Evolutionary conservation across 64 coral and sea anemone species (phyloP).

Genomic region (Actinia equina): DNA sequence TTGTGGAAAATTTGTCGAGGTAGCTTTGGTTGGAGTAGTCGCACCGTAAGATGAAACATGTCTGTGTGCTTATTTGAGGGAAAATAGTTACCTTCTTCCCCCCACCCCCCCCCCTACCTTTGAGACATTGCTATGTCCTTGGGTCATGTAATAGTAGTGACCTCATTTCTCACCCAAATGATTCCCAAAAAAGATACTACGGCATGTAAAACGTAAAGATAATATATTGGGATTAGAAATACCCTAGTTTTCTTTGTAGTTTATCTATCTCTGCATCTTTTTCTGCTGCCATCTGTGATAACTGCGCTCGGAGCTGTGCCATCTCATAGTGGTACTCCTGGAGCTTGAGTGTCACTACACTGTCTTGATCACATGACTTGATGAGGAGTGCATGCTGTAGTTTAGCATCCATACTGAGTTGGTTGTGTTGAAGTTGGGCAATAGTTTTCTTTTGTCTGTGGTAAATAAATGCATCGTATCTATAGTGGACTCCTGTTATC

Average conservation of each 20-base stretch:
- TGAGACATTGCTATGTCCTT: no score
- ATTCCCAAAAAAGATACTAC: no score
- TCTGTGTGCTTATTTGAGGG: no score
- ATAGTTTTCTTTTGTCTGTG: slow-evolving; percentile 88
- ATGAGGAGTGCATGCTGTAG: slow-evolving; percentile 32
- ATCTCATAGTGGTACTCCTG: slow-evolving; percentile 89
- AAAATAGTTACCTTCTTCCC: no score
- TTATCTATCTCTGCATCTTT: slow-evolving; percentile 77
- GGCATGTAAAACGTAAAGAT: no score
- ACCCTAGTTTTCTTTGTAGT: slow-evolving; percentile 85
- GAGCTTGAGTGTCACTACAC: slow-evolving; percentile 61
- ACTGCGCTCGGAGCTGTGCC: slow-evolving; percentile 66
- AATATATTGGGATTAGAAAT: neutral
- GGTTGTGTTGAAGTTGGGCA: slow-evolving; percentile 75
- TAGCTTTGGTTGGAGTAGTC: no score
- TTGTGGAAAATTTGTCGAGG: no score
- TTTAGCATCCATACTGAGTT: slow-evolving; percentile 61
- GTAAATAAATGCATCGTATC: neutral
- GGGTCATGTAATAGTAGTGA: no score
- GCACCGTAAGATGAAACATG: no score
- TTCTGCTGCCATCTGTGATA: slow-evolving; percentile 62
- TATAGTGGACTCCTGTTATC: no score
- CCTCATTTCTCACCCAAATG: no score
- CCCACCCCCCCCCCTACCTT: no score
- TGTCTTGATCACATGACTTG: slow-evolving; percentile 44